Base-by-base conservation (phyloP, 2,888 invertebrate species). In the Fragum fragum region DNA sequence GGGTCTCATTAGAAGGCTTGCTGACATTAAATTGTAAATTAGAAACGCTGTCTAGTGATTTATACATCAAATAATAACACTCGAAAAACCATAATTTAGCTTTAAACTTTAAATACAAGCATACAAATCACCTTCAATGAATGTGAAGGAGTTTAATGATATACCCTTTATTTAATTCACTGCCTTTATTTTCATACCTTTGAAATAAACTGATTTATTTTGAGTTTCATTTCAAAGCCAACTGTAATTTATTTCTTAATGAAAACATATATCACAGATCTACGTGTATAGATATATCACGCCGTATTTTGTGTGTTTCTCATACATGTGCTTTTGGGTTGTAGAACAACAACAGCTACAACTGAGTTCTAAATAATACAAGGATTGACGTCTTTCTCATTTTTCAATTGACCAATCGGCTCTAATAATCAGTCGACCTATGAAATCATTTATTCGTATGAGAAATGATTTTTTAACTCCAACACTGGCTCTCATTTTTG, bases 11-110 rank as follows among this genome's bases (percentile, higher is more conserved):
- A 66, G 42, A 23, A 11, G 36, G 66, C 36, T 39, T 47, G 26
- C 5, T 66, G 66, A 39, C 66, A 42, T 42, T 66, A 66, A 66
- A 66, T 66, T 66, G 42, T 66, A 66, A 66, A 66, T 66, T 42
- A 66, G 26, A 66, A 42, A 66, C 39, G 21, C 66, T 26, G 26
- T 61, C 29, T 39, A 42, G 66, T 66, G 21, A 66, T 66, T 66
- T 66, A 66, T 66, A 16, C 21, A 42, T 39, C 39, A 23, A 42
- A 42, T 42, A 42, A 66, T 66, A 42, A 42, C 42, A 21, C 21
- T 66, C 26, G 66, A 39, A 42, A 42, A 39, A 3, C 26, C 21
- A 42, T 66, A 66, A 39, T 66, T 66, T 32, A 66, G 36, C 39
- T 66, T 66, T 66, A 66, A 66, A 66, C 66, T 42, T 66, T 42